Percentiles rank a stretch among this genome's conserved stretches.
phyloP scores from a whole-genome alignment of 2,797 vertebrate species.

The Platalea minor region DNA sequence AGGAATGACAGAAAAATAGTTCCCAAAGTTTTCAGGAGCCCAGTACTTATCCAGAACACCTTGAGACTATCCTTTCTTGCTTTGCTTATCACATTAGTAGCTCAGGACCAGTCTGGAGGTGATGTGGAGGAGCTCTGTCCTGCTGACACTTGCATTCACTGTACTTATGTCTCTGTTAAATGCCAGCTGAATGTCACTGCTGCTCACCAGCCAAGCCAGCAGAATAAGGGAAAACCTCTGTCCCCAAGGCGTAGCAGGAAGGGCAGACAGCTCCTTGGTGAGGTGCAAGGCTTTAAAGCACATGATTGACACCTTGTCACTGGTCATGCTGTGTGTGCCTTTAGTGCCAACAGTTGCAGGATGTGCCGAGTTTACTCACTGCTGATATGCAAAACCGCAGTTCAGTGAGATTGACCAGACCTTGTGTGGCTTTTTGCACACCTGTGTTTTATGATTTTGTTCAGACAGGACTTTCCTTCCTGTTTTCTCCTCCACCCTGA shows the following conservation, averaged over 20 bases:
- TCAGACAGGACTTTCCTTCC: neutral
- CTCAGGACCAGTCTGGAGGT: neutral
- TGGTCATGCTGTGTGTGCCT: neutral
- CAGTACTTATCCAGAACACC: neutral
- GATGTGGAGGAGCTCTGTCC: neutral
- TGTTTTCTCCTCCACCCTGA: neutral
- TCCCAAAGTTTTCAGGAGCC: neutral
- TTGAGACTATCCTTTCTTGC: neutral
- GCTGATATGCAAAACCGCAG: neutral
- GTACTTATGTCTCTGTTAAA: neutral
- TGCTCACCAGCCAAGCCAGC: neutral
- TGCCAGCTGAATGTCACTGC: neutral
- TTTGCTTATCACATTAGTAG: neutral
- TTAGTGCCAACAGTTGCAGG: neutral
- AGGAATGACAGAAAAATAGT: neutral
- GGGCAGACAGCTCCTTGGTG: neutral
- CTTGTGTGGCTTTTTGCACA: neutral
- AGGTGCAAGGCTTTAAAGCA: neutral
- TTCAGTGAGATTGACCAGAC: neutral
- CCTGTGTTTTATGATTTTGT: accelerated
- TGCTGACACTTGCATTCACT: neutral
- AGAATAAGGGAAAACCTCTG: neutral
- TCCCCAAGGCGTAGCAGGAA: neutral
- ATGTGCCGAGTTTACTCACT: neutral
- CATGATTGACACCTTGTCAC: neutral